phyloP scores from a whole-genome alignment of 2,797 vertebrate species.

The Scarus forsteni region DNA sequence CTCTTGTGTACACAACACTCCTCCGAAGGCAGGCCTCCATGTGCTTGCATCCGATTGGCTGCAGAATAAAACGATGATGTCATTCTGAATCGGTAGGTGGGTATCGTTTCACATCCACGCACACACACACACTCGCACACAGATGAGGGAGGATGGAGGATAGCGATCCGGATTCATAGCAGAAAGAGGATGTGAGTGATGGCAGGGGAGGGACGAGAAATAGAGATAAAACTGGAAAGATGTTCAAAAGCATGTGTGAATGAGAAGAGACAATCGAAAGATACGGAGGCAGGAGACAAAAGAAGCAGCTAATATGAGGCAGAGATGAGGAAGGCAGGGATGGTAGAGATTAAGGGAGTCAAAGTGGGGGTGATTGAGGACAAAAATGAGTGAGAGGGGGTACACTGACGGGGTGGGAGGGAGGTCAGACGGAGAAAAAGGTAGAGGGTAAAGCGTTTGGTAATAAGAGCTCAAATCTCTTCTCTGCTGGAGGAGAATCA shows the following conservation, averaged over 20 bases:
- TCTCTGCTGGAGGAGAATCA: constrained; percentile 39
- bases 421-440: constrained; percentile 6
- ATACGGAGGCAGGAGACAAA: neutral
- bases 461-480: constrained; percentile 46
- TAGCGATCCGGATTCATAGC: constrained; percentile 54
- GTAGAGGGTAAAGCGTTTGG: constrained; percentile 24
- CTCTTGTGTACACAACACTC: constrained; percentile 84
- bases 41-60: constrained; percentile 85
- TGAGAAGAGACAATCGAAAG: neutral
- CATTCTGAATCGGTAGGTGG: constrained; percentile 80
- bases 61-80: constrained; percentile 83
- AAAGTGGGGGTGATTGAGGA: neutral
- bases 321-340: neutral
- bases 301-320: neutral
- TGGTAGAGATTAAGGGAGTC: neutral
- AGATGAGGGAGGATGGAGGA: constrained; percentile 44
- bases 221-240: constrained; percentile 8
- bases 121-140: constrained; percentile 15
- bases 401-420: constrained; percentile 2
- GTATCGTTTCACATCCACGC: constrained; percentile 41
- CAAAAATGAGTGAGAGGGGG: neutral
- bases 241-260: neutral
- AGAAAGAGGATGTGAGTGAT: constrained; percentile 36
- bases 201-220: constrained; percentile 12
- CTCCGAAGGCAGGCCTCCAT: constrained; percentile 85